Percentiles rank a stretch among this genome's conserved stretches.
Evolutionary conservation across 2,797 vertebrate species (phyloP).

Genomic region (Graptemys geographica): DNA sequence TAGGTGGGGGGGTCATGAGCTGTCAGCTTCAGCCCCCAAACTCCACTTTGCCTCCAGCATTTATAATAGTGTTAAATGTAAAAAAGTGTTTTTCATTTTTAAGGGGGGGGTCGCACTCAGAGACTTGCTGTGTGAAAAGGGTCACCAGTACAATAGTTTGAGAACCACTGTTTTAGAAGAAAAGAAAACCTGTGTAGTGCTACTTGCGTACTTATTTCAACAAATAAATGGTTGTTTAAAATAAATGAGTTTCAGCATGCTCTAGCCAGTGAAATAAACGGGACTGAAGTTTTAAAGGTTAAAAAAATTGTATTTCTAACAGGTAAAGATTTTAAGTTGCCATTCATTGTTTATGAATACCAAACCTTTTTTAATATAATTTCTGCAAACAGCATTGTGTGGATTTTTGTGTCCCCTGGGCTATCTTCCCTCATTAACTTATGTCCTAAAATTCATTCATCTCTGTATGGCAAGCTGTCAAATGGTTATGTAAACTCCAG

Average conservation of each 20-base stretch:
- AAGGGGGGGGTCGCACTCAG: too few species aligned
- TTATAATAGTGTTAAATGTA: too few species aligned
- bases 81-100: too few species aligned
- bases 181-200: neutral
- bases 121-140: too few species aligned
- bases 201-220: neutral
- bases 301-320: neutral
- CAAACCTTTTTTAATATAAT: conserved; percentile 1
- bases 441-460: neutral
- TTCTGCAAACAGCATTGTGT: neutral
- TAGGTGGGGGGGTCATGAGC: too few species aligned
- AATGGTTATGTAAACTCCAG: neutral
- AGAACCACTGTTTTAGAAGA: neutral
- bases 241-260: neutral
- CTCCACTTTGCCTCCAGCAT: too few species aligned
- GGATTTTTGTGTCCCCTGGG: neutral
- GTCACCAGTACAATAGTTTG: too few species aligned
- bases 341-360: conserved; percentile 4
- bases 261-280: neutral
- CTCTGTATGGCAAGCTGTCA: neutral
- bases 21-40: too few species aligned
- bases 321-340: neutral
- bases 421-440: neutral
- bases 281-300: neutral
- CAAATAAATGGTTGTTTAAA: neutral